phyloP scores from a whole-genome alignment of 2,797 vertebrate genomes.

The Takifugu ocellatus region DNA sequence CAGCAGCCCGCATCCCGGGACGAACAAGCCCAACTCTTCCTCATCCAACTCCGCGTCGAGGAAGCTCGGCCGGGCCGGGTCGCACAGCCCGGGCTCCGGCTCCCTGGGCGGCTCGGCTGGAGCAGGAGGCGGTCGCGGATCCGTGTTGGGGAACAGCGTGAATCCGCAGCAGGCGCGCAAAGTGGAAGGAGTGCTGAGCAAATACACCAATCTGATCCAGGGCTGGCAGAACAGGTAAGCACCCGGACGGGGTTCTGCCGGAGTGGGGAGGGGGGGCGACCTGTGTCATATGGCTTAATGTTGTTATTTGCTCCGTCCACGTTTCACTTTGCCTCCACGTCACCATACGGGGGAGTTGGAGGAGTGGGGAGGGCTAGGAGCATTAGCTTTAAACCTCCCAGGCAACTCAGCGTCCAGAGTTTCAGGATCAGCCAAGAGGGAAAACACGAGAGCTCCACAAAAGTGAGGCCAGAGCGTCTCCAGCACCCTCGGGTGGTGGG shows the following conservation, averaged over 20 bases:
- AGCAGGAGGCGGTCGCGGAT: slow-evolving; percentile 58
- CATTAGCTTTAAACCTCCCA: slow-evolving; percentile 1
- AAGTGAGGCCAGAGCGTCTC: too few relatives aligned
- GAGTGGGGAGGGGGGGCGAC: neutral
- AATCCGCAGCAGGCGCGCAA: slow-evolving; percentile 56
- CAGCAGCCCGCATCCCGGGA: slow-evolving; percentile 64
- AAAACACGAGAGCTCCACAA: too few relatives aligned
- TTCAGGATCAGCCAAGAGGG: too few relatives aligned
- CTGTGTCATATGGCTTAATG: slow-evolving; percentile 22
- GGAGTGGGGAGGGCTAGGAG: slow-evolving; percentile 7
- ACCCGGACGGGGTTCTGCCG: neutral
- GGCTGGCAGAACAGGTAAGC: slow-evolving; percentile 97
- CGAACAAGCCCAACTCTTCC: slow-evolving; percentile 55
- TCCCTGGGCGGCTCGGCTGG: slow-evolving; percentile 59
- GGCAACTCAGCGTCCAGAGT: too few relatives aligned
- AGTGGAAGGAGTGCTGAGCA: slow-evolving; percentile 91
- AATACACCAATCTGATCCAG: slow-evolving; percentile 97
- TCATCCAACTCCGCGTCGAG: slow-evolving; percentile 54
- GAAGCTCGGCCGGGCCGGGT: slow-evolving; percentile 58
- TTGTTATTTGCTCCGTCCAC: slow-evolving; percentile 62
- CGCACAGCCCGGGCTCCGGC: slow-evolving; percentile 68
- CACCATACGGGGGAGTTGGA: slow-evolving; percentile 31
- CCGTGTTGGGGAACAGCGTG: slow-evolving; percentile 57
- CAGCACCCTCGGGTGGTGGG: too few relatives aligned
- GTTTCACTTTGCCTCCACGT: slow-evolving; percentile 65